Conservation (phyloP, 1,140 invertebrate species). For the Ladona fulva region DNA sequence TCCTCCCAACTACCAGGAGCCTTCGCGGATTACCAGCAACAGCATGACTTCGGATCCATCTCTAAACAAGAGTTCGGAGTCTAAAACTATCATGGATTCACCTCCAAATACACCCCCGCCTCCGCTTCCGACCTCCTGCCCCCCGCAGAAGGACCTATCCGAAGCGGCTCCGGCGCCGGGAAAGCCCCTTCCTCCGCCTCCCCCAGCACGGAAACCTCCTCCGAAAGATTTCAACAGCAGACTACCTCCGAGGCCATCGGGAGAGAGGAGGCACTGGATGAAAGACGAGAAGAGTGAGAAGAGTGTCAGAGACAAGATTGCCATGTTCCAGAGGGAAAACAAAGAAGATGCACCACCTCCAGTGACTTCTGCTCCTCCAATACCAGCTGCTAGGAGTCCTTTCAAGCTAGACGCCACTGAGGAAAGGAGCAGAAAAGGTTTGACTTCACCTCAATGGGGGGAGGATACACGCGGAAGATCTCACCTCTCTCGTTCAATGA, state of each 20-base stretch:
- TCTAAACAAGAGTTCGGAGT: neutral
- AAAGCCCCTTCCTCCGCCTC: slow-evolving; percentile 24
- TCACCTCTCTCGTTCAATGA: slow-evolving; percentile 19
- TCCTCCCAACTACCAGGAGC: slow-evolving; percentile 63
- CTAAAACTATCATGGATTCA: neutral
- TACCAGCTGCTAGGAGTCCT: neutral
- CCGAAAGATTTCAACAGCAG: slow-evolving; percentile 26
- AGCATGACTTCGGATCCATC: neutral
- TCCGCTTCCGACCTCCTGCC: slow-evolving; percentile 35
- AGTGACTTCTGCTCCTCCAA: neutral
- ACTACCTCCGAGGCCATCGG: neutral
- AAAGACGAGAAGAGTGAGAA: slow-evolving; percentile 66
- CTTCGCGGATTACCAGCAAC: slow-evolving; percentile 20
- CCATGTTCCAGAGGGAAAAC: slow-evolving; percentile 62
- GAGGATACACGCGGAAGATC: neutral
- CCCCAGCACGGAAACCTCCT: slow-evolving; percentile 22
- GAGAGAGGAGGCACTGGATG: slow-evolving; percentile 32
- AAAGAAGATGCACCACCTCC: slow-evolving; percentile 33
- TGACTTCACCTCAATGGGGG: neutral
- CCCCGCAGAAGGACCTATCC: slow-evolving; percentile 27
- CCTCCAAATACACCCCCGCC: slow-evolving; percentile 30
- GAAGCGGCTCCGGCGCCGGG: slow-evolving; percentile 7
- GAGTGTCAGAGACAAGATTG: slow-evolving; percentile 77
- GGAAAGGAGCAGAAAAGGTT: neutral
- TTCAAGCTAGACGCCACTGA: neutral